Evolutionary conservation across 1,140 invertebrate genomes (phyloP).

Genomic region (Orius insidiosus): DNA sequence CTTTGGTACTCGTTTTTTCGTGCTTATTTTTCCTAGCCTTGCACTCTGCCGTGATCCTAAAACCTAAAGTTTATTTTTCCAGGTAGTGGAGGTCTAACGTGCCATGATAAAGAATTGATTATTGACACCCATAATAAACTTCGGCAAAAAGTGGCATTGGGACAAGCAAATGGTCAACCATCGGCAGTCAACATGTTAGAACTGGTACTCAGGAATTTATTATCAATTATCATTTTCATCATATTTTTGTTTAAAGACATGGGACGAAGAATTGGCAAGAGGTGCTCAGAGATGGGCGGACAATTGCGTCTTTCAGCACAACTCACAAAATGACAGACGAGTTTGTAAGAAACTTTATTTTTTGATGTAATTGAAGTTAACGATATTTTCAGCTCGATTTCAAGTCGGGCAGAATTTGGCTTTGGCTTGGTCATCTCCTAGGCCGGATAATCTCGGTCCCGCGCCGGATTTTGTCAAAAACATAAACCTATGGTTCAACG

Average conservation of each 20-base stretch:
- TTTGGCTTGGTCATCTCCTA: slow-evolving; percentile 46
- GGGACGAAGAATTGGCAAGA: slow-evolving; percentile 71
- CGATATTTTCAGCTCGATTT: slow-evolving; percentile 38
- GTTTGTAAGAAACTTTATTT: slow-evolving; percentile 34
- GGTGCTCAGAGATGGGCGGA: slow-evolving; percentile 69
- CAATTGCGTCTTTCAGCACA: slow-evolving; percentile 57
- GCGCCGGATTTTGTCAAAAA: slow-evolving; percentile 52
- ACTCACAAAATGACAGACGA: slow-evolving; percentile 32
- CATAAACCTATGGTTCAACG: slow-evolving; percentile 63
- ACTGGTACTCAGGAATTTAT: slow-evolving; percentile 41
- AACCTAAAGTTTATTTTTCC: slow-evolving; percentile 78
- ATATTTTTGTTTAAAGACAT: slow-evolving; percentile 35
- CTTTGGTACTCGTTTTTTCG: too few relatives aligned
- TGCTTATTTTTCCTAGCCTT: too few relatives aligned
- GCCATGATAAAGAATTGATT: slow-evolving; percentile 52
- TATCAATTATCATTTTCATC: not conserved
- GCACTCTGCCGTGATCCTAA: not conserved
- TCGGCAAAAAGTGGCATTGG: slow-evolving; percentile 57
- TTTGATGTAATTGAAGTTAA: slow-evolving; percentile 4
- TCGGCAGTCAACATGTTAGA: slow-evolving; percentile 64
- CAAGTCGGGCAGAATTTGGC: slow-evolving; percentile 68
- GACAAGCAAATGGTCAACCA: slow-evolving; percentile 51
- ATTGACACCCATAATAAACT: slow-evolving; percentile 62
- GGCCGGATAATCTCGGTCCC: slow-evolving; percentile 38
- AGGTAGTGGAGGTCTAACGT: slow-evolving; percentile 46